Base-by-base conservation (phyloP, 2,797 vertebrate genomes). In the Acanthopagrus latus region DNA sequence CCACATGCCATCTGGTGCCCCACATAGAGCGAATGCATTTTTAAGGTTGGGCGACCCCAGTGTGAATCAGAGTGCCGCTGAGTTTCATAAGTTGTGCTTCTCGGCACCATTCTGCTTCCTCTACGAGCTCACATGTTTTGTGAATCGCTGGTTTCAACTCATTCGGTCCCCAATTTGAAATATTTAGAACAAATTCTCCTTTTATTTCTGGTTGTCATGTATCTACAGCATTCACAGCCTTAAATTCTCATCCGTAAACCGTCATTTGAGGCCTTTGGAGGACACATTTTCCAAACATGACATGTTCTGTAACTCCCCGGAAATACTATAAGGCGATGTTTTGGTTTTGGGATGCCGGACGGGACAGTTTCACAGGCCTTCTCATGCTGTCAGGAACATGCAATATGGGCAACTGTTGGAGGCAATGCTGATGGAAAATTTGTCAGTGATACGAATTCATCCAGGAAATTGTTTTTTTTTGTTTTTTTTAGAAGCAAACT, bases 141-240 rank as follows among this genome's bases (percentile, higher is more conserved):
- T 38, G 33, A 38, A 38, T 38, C 43, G 13, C 10, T 66, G 55
- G 27, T 33, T 21, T 72, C 23, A 21, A 52, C 44, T 1, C 18
- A 47, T 21, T 29, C 23, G n/a, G 7, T 2, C 7, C 9, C 14
- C 2, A 38, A 38, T 38, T 38, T 38, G 7, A 38, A 73, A 65
- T 29, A 27, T 47, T 43, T 11, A 5, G 7, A 62, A 50, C 18
- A 63, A 46, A 58, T 21, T n/a, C 48, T 68, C 43, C 23, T 38
- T 44, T 72, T 38, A 41, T 56, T 67, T 27, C 17, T 46, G 14
- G 2, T 16, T 2, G 44, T 80, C 3, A 79, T 82, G 71, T 18
- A 66, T 57, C 21, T 64, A 41, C 23, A 78, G 21, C 56, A 71
- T 74, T 63, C 27, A 78, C 68, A 81, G 80, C 78, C 80, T 85